Evolutionary conservation across 2,113 vertebrate species (phyloP).

Genomic region (Natator depressus): DNA sequence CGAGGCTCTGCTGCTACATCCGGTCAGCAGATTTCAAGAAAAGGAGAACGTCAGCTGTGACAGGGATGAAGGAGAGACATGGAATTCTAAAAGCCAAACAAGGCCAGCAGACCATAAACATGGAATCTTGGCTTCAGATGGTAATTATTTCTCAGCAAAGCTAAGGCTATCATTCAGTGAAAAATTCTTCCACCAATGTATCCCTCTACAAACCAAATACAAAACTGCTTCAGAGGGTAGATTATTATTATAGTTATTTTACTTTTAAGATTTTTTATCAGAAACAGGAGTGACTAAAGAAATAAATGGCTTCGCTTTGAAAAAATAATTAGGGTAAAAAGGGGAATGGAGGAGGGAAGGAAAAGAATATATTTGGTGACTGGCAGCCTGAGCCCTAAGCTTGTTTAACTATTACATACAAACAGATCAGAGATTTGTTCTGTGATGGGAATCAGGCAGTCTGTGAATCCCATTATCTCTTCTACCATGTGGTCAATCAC

Average conservation of each 20-base stretch:
- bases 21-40: neutral
- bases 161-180: neutral
- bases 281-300: accelerated
- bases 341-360: neutral
- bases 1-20: neutral
- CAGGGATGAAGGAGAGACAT: neutral
- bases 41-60: neutral
- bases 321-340: neutral
- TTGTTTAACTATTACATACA: neutral
- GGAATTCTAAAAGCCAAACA: conserved; percentile 1
- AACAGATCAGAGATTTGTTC: conserved; percentile 6
- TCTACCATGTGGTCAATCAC: neutral
- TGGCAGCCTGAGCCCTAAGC: neutral
- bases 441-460: neutral
- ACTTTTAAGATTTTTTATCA: neutral
- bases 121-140: neutral
- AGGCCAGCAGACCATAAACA: neutral
- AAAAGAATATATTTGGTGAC: neutral
- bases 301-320: neutral
- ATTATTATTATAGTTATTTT: neutral
- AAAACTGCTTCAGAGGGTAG: neutral
- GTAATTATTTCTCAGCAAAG: conserved; percentile 36
- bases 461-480: neutral
- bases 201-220: conserved; percentile 25
- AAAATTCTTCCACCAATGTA: conserved; percentile 35